A percentile compares a stretch with the other conserved stretches of the same genome.
These are phyloP conservation scores for Hylaeus anthracinus DNA, from an alignment of 1,140 invertebrate species.

Conservation along the genomic window DNA sequence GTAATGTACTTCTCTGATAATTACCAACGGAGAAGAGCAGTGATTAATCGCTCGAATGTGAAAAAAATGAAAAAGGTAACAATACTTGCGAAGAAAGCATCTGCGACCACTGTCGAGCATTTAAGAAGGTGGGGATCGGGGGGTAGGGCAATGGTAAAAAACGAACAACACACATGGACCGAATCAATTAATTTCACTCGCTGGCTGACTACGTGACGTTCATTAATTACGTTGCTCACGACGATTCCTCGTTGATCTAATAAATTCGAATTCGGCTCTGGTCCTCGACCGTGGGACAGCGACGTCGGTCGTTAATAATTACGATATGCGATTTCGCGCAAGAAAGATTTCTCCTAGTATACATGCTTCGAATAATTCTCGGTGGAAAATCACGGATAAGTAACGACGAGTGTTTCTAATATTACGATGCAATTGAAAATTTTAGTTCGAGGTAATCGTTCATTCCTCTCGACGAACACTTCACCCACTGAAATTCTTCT, in stretches of 20 bases:
- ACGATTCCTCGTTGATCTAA: constrained; percentile 25
- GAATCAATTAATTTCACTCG: constrained; percentile 57
- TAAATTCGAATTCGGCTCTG: constrained; percentile 40
- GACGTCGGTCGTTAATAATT: constrained; percentile 30
- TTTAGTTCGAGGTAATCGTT: too few relatives aligned
- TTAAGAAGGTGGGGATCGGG: background rate
- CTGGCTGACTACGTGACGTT: constrained; percentile 54
- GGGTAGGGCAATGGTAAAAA: constrained; percentile 41
- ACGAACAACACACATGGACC: constrained; percentile 28
- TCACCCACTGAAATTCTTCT: too few relatives aligned
- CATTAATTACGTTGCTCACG: constrained; percentile 59
- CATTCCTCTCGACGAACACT: too few relatives aligned
- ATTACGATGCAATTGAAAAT: too few relatives aligned
- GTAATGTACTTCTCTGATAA: background rate
- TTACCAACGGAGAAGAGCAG: constrained; percentile 11
- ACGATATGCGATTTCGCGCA: constrained; percentile 8
- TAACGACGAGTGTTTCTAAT: too few relatives aligned
- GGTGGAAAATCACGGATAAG: too few relatives aligned
- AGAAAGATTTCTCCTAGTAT: background rate
- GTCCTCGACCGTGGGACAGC: background rate
- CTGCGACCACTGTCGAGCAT: constrained; percentile 36
- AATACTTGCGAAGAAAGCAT: constrained; percentile 52
- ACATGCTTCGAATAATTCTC: too few relatives aligned
- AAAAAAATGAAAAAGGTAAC: constrained; percentile 15
- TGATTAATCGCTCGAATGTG: constrained; percentile 39